Evolutionary conservation across 2,797 vertebrate species (phyloP).

Genomic region (Myripristis jacobus): DNA sequence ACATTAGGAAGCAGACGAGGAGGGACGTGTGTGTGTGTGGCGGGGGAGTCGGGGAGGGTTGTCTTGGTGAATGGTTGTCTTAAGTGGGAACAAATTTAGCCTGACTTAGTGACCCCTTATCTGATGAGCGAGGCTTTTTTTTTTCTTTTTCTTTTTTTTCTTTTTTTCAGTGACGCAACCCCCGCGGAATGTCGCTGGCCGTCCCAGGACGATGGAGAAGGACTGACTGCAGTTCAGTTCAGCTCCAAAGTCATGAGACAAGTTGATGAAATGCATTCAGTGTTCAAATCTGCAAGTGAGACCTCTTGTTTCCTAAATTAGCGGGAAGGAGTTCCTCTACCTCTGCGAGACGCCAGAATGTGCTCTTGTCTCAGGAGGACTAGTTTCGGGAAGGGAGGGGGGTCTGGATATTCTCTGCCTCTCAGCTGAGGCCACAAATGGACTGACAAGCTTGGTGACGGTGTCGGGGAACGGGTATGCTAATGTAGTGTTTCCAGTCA

Average conservation of each 20-base stretch:
- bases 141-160: no score
- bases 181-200: slow-evolving; percentile 71
- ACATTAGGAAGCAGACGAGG: slow-evolving; percentile 66
- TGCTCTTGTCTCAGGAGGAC: slow-evolving; percentile 62
- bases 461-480: slow-evolving; percentile 32
- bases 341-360: slow-evolving; percentile 50
- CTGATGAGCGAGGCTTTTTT: slow-evolving; percentile 73
- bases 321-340: slow-evolving; percentile 59
- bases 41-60: slow-evolving; percentile 50
- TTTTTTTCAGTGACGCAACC: slow-evolving; percentile 63
- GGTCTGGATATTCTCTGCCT: slow-evolving; percentile 63
- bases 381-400: no score
- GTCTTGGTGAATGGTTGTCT: slow-evolving; percentile 73
- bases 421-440: slow-evolving; percentile 58
- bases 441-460: no score
- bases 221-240: slow-evolving; percentile 33
- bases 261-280: slow-evolving; percentile 35
- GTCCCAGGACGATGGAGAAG: slow-evolving; percentile 51
- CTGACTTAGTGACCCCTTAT: slow-evolving; percentile 67
- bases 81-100: slow-evolving; percentile 77
- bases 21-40: slow-evolving; percentile 29
- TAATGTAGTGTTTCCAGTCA: slow-evolving; percentile 22
- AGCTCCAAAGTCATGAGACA: slow-evolving; percentile 46
- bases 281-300: slow-evolving; percentile 35
- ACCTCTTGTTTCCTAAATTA: no score